Conservation (phyloP, 2,888 invertebrate species). For the Ectemnius cavifrons region DNA sequence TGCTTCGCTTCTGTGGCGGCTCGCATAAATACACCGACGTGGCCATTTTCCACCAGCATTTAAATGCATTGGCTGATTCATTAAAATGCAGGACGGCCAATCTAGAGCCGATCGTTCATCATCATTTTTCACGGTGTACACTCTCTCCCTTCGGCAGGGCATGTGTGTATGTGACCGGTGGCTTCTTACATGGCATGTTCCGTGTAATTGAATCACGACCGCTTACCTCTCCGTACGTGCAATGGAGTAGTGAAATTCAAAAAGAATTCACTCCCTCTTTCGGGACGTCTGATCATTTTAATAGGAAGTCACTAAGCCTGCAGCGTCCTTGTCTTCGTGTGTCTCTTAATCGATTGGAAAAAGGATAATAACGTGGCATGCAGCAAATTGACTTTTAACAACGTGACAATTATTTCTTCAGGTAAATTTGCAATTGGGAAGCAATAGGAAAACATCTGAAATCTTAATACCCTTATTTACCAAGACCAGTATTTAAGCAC, state of each 20-base stretch:
- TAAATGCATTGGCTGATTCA: conserved; percentile 61
- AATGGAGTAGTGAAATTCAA: conserved; percentile 24
- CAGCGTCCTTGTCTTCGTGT: too few relatives aligned
- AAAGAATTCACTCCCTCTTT: not conserved
- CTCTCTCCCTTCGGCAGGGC: not conserved
- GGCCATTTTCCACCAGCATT: conserved; percentile 56
- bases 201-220: conserved; percentile 46
- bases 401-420: too few relatives aligned
- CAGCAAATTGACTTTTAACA: too few relatives aligned
- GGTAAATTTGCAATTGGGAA: too few relatives aligned
- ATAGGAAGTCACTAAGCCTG: too few relatives aligned
- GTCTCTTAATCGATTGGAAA: too few relatives aligned
- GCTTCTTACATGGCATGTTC: conserved; percentile 42
- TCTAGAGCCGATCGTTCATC: conserved; percentile 59
- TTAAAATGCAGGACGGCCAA: conserved; percentile 63
- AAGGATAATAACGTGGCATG: not conserved
- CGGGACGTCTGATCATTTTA: too few relatives aligned
- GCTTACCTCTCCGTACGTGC: conserved; percentile 10
- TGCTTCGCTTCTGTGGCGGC: conserved; percentile 10
- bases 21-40: conserved; percentile 44
- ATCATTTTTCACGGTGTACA: conserved; percentile 54
- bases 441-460: too few relatives aligned
- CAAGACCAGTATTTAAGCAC: too few relatives aligned
- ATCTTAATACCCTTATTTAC: too few relatives aligned
- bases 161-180: conserved; percentile 38